A percentile compares a stretch with the other conserved stretches of the same genome.
Evolutionary conservation across 2,888 invertebrate species (phyloP).

Genomic region (Halictus ligatus): DNA sequence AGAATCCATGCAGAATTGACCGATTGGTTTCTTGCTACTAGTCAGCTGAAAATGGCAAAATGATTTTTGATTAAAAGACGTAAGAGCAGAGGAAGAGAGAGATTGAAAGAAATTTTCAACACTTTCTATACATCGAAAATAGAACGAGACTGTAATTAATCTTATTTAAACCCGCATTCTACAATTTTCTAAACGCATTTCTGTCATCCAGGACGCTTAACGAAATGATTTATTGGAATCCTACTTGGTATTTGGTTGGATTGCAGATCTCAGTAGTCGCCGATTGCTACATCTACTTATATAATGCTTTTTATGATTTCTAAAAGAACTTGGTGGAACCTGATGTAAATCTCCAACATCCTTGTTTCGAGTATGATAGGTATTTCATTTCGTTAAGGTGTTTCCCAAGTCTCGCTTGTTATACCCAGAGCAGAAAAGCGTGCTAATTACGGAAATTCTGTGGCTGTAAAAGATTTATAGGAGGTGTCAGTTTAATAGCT

Average conservation of each 20-base stretch:
- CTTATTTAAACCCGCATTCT: not conserved
- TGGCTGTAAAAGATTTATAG: not conserved
- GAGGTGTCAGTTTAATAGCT: conserved; percentile 18
- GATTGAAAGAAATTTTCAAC: not conserved
- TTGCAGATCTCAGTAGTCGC: not conserved
- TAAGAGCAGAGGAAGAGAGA: too few species aligned
- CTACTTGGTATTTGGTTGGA: not conserved
- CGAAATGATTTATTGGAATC: not conserved
- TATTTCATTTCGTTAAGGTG: not conserved
- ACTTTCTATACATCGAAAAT: not conserved
- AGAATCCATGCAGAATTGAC: too few species aligned
- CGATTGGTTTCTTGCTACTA: too few species aligned
- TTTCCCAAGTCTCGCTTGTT: not conserved
- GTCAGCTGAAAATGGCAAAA: not conserved
- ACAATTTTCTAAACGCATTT: not conserved
- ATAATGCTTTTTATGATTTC: not conserved
- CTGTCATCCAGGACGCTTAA: not conserved
- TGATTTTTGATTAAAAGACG: not conserved
- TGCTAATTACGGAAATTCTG: not conserved
- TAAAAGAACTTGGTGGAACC: not conserved
- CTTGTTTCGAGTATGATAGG: not conserved
- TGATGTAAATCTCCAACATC: not conserved
- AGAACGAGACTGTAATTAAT: not conserved
- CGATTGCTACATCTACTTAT: not conserved
- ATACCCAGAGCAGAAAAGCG: not conserved